These are phyloP conservation scores for Achroia grisella DNA, from an alignment of 1,140 invertebrate species.

Conservation along the genomic window DNA sequence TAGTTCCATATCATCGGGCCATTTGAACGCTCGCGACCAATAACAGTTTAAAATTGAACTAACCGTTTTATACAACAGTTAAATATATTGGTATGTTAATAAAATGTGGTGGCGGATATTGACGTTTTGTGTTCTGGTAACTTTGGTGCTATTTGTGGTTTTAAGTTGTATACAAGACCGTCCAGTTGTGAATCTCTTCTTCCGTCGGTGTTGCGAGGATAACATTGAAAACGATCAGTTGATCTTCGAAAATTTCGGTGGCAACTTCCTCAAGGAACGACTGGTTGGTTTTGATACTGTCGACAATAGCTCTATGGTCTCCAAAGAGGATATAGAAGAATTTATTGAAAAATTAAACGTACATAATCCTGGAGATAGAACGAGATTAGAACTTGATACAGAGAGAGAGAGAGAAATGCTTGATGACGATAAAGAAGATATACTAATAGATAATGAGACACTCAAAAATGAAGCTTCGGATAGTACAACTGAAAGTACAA, in stretches of 20 bases:
- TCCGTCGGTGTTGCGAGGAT: conserved; percentile 46
- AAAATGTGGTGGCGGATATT: conserved; percentile 58
- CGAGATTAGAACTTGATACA: background rate
- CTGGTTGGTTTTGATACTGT: conserved; percentile 28
- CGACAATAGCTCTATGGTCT: conserved; percentile 9
- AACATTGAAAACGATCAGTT: conserved; percentile 52
- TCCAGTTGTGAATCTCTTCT: conserved; percentile 43
- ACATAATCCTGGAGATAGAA: conserved; percentile 12
- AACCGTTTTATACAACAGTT: too few relatives aligned
- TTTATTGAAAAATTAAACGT: conserved; percentile 14
- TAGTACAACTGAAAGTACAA: too few relatives aligned
- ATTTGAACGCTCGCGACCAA: background rate
- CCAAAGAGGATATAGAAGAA: conserved; percentile 13
- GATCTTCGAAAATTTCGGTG: conserved; percentile 40
- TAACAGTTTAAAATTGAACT: too few relatives aligned
- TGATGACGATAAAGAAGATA: background rate
- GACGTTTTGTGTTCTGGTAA: conserved; percentile 52
- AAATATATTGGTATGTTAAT: background rate
- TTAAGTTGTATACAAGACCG: conserved; percentile 41
- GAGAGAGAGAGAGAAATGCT: background rate
- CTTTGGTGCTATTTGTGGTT: conserved; percentile 40
- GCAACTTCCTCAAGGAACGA: conserved; percentile 46
- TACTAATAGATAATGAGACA: background rate
- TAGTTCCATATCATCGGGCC: background rate
- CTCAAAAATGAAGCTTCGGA: too few relatives aligned